Percentiles rank a stretch among this genome's conserved stretches.
These are phyloP conservation scores for Silvanus unidentatus DNA, from an alignment of 2,888 invertebrate genomes.

Conservation along the genomic window DNA sequence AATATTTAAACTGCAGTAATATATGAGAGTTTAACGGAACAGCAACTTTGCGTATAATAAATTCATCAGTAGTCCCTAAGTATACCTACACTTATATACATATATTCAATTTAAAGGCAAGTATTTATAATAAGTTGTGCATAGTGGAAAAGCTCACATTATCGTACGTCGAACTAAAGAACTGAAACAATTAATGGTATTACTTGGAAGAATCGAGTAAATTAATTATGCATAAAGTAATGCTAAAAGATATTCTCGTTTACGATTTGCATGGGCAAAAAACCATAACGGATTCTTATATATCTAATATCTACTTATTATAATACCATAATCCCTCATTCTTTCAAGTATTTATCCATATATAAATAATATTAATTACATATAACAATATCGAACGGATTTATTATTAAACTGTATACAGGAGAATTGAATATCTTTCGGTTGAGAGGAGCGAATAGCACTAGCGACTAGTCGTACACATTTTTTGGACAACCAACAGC, in stretches of 20 bases:
- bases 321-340: too few relatives aligned
- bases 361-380: constrained; percentile 15
- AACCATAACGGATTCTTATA: constrained; percentile 27
- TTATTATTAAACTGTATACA: too few relatives aligned
- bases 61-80: not conserved
- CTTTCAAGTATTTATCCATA: too few relatives aligned
- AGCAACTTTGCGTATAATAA: not conserved
- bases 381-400: too few relatives aligned
- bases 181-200: constrained; percentile 32
- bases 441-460: too few relatives aligned
- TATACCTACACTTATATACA: not conserved
- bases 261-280: constrained; percentile 38
- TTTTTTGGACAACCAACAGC: too few relatives aligned
- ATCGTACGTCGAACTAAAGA: constrained; percentile 33
- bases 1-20: not conserved
- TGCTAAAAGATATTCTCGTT: constrained; percentile 27
- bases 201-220: constrained; percentile 20
- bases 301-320: not conserved
- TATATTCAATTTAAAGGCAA: constrained; percentile 4
- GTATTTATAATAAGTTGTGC: constrained; percentile 3
- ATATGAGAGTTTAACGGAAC: not conserved
- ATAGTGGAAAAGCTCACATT: constrained; percentile 19
- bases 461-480: too few relatives aligned
- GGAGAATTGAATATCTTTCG: too few relatives aligned
- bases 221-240: constrained; percentile 36